phyloP scores from a whole-genome alignment of 2,888 invertebrate species.

The Cancer borealis region DNA sequence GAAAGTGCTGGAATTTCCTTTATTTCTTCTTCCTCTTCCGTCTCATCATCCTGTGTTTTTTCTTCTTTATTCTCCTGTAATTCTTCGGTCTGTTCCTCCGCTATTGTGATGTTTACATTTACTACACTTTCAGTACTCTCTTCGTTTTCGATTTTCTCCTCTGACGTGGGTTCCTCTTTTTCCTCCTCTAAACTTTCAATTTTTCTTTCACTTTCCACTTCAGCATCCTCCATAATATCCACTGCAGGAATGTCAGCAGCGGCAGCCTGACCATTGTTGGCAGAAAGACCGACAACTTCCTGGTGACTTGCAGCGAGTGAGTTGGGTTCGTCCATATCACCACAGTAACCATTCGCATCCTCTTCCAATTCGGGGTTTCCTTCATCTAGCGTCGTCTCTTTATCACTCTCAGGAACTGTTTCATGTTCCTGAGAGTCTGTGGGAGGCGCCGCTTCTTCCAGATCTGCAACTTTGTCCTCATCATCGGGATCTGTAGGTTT shows the following conservation, averaged over 20 bases:
- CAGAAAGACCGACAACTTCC: background rate
- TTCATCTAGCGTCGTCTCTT: background rate
- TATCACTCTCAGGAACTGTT: background rate
- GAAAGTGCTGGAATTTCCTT: slow-evolving; percentile 57
- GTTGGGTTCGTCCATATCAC: slow-evolving; percentile 67
- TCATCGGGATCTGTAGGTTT: background rate
- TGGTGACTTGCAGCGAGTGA: slow-evolving; percentile 58
- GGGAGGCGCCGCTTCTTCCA: background rate
- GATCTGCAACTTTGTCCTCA: background rate
- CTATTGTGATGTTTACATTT: background rate
- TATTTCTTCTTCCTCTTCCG: slow-evolving; percentile 39
- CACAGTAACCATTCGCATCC: slow-evolving; percentile 53
- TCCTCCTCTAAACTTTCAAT: slow-evolving; percentile 29
- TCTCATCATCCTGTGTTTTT: background rate
- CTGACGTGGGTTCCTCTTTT: slow-evolving; percentile 22
- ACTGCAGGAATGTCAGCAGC: background rate
- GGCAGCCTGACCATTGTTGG: slow-evolving; percentile 9
- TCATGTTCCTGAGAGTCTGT: background rate
- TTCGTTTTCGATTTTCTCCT: slow-evolving; percentile 6
- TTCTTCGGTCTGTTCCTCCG: slow-evolving; percentile 3
- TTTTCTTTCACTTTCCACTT: slow-evolving; percentile 40
- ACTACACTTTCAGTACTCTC: slow-evolving; percentile 47
- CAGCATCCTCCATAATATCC: slow-evolving; percentile 9
- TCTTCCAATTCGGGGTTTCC: background rate
- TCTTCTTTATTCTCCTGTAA: slow-evolving; percentile 2